Base-by-base conservation (phyloP, 2,113 vertebrate genomes). In the Clarias batrachus region DNA sequence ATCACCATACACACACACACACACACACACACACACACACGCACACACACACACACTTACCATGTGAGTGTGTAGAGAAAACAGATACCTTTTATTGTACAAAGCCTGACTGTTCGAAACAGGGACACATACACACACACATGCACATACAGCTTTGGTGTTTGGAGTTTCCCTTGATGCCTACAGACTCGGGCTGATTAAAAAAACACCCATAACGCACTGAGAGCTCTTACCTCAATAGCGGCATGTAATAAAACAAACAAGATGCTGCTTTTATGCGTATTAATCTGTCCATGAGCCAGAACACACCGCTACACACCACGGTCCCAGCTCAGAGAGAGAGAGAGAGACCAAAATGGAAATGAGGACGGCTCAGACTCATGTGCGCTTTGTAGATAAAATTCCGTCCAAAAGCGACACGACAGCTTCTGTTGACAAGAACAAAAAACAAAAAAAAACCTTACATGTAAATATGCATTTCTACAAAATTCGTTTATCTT, bases 21-120 rank as follows among this genome's bases (percentile, higher is more conserved):
- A 59, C 27, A 80, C 52, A 57, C 65, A 62, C 33, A 59, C 27
- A 80, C 52, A 57, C 65, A 62, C 33, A 76, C 60, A 41, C 73
- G 23, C 57, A 21, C 33, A n/a, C 68, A 73, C 66, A 59, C 27
- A 80, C 52, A 57, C 65, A 62, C 33, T 27, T 8, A 79, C 33
- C 56, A 48, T 16, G 54, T 74, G 25, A 62, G 52, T 76, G 37
- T 85, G 57, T 48, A 74, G 59, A 76, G 83, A 52, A 41, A 76
- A 77, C 70, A 85, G 83, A 74, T 85, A 76, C 57, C 8, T 25
- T 65, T 63, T 37, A 54, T 27, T 85, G n/a, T 77, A 65, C 57
- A 85, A 78, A 78, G 59, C 33, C 54, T 85, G 71, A 23, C 33
- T 62, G 82, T 78, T 78, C 27, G n/a, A 70, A 71, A 33, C 3